Base-by-base conservation (phyloP, 1,140 invertebrate species). In the Melanaphis sacchari region DNA sequence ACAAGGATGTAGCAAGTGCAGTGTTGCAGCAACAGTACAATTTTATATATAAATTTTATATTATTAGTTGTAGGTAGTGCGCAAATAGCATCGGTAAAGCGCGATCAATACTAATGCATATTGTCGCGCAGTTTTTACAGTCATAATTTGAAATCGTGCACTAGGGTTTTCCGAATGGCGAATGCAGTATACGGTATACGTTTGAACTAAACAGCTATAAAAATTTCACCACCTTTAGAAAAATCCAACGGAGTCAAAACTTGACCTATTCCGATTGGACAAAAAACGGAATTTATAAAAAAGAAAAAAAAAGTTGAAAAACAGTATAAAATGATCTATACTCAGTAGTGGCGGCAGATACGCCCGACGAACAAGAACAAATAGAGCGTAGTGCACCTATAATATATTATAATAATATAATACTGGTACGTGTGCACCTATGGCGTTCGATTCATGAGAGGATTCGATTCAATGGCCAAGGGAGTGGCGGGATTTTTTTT, bases 351-450 rank as follows among this genome's bases (percentile, higher is more conserved):
- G 31, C 59, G 59, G 31, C 9, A 38, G 90, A 43, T 43, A 91
- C 90, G 90, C 5, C 38, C 52, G 59, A 38, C 90, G 90, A 81
- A 91, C 90, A 91, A 91, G 41, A 91, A 91, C 90, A 91, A 91
- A 91, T 43, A 43, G 84, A 43, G 41, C 22, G 82, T 76, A 76
- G 59, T n/a, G 59, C n/a, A n/a, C n/a, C n/a, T 15, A 76, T 66
- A n/a, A 59, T 76, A 76, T 84, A 84, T 82, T 38, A 82, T 41
- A 84, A 76, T 76, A 59, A 59, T 76, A 76, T 76, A 76, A 76
- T 76, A 66, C 59, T 26, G 18, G 7, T 40, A 22, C 82, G 24
- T 18, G 40, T 43, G 24, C 15, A 43, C 84, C 24, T 41, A 43
- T 26, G 31, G 59, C 41, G 76, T 43, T 40, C 76, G 91, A 92